Evolutionary conservation across 2,888 invertebrate genomes (phyloP), one percentile per base, ranked within the genome.

Genomic region (Rhabditoides inermis): DNA sequence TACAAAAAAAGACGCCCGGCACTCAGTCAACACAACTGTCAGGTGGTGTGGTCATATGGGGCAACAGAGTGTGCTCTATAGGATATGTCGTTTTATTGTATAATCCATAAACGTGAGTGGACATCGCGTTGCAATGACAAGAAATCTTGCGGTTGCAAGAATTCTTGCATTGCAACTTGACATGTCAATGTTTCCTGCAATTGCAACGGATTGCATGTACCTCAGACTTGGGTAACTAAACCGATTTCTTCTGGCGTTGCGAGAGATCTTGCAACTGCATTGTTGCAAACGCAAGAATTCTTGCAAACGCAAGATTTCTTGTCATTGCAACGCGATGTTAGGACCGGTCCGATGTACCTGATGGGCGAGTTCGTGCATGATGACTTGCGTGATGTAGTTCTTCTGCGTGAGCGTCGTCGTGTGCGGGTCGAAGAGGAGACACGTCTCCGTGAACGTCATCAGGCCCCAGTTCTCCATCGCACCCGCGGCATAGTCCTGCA

Each of bases 381-480:
- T 84, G 0, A 90, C 88, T 23, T 83, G 81, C 2, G 88, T 87
- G 1, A 90, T 86, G 60, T 83, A 81, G 68, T 88, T 85, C 76
- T 86, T 85, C 73, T 88, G 87, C 2, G 78, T 77, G 0, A 86
- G 83, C 0, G 90, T 88, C 44, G 88, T 87, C 3, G 84, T 84
- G 0, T 78, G 77, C 18, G 82, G 79, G 66, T 89, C 86, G 64
- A 86, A 88, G 0, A 95, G 82, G 54, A 95, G 82, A 22, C 49
- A 20, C 28, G 45, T 60, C 48, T 64, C 61, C 12, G 61, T 61
- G 42, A 30, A 95, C 0, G 92, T 92, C 4, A 95, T 87, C 39
- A 95, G 80, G 2, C 87, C 87, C 94, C 94, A 89, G 80, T 92
- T 86, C 77, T 94, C 94, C 84, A 94, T 94, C 0, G 94, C 94